Evolutionary conservation across 2,797 vertebrate genomes (phyloP), one percentile per base, ranked within the genome.

Genomic region (Spinus pinus): DNA sequence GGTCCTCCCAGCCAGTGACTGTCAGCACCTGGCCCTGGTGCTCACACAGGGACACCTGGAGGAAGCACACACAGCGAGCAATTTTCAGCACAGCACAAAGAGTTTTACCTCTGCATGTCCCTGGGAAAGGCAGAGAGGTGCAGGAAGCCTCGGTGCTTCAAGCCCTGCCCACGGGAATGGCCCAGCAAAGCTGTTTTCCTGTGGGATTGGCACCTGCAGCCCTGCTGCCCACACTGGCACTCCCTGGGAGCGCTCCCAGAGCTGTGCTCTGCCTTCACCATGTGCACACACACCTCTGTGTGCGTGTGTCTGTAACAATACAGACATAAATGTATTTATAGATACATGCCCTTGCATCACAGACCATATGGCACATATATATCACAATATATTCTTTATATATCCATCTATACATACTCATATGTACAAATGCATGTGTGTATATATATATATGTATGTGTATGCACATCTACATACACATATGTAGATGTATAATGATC

Each of bases 161-260:
- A n/a, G 6, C 47, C 69, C 65, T 20, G 27, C 9, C 28, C 1
- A 0, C 0, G 0, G 24, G 44, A 20, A 21, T 1, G 23, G 13
- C 18, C 41, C 61, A 39, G 2, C 14, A 21, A 6, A 8, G 61
- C 49, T 4, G 2, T 13, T n/a, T n/a, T 8, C 53, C 44, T 25
- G 8, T 3, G 35, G n/a, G 56, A 57, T 0, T 6, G 42, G 42
- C 22, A 35, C 39, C 57, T n/a, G 62, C 66, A 77, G 74, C 47
- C 65, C 46, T 33, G 64, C 41, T 12, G 2, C 22, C 10, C 1
- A 39, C 51, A n/a, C 51, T 14, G 50, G n/a, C 53, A 9, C 21
- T 13, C 20, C 37, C 39, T 13, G 20, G 14, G 24, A 71, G 20
- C 0, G 1, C 50, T 31, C n/a, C 46, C 74, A 39, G 58, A 41